Percentiles rank a stretch among this genome's conserved stretches.
phyloP scores from a whole-genome alignment of 2,113 vertebrate species.

The Sander lucioperca region DNA sequence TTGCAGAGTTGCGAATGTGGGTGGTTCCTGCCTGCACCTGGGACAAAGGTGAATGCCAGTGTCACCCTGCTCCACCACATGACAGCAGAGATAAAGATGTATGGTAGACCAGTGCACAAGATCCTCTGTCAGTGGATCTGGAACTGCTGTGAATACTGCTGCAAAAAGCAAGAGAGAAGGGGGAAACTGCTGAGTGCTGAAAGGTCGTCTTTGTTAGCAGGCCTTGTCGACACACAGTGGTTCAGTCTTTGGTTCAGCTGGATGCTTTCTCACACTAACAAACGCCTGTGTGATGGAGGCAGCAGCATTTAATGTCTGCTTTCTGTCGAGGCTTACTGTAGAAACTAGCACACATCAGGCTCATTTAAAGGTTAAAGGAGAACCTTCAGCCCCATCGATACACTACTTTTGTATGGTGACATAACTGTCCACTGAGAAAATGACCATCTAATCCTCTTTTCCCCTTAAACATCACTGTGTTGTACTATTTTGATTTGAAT shows the following conservation, averaged over 20 bases:
- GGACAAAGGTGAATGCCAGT: slow-evolving; percentile 73
- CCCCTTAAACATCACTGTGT: neutral
- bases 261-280: slow-evolving; percentile 76
- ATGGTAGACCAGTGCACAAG: slow-evolving; percentile 28
- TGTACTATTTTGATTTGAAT: slow-evolving; percentile 26
- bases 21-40: slow-evolving; percentile 59
- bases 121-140: slow-evolving; percentile 46
- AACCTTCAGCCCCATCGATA: neutral
- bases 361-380: slow-evolving; percentile 13
- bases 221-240: slow-evolving; percentile 78
- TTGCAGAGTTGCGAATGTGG: neutral
- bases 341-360: slow-evolving; percentile 2
- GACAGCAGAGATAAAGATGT: slow-evolving; percentile 48
- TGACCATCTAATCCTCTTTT: slow-evolving; percentile 18
- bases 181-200: slow-evolving; percentile 69
- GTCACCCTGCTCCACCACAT: slow-evolving; percentile 56
- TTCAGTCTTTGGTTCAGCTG: slow-evolving; percentile 80
- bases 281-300: slow-evolving; percentile 74
- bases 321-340: neutral
- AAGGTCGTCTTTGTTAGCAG: slow-evolving; percentile 83
- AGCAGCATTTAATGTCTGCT: slow-evolving; percentile 25
- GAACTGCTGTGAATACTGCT: slow-evolving; percentile 63
- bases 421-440: slow-evolving; percentile 40
- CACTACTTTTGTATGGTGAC: slow-evolving; percentile 6
- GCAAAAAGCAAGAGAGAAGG: slow-evolving; percentile 53